Base-by-base conservation (phyloP, 1,140 invertebrate species). In the Penaeus japonicus region DNA sequence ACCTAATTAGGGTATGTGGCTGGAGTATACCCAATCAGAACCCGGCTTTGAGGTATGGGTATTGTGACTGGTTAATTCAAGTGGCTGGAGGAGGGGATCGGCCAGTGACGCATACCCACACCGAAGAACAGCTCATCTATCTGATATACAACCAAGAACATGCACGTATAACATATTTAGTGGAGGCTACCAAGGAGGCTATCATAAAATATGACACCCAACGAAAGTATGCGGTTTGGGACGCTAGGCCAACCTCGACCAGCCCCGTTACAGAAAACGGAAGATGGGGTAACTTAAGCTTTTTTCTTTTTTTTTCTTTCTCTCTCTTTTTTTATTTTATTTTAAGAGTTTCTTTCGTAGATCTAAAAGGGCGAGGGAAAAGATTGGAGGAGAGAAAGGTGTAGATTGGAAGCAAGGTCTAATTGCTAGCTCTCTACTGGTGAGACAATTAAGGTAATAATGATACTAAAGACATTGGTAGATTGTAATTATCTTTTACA, bases 1-100 rank as follows among this genome's bases (percentile, higher is more conserved):
- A 27, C 87, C 87, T 88, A 53, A 88, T 88, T 88, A 62, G 87
- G 87, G 87, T 88, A 88, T 88, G 87, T 88, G 87, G 87, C 87
- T 88, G 87, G 87, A 84, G 80, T 83, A 88, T 88, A 88, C 80
- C 81, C 87, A 88, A 88, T 88, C 59, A 88, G 87, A 84, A 10
- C 80, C 81, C 20, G 87, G 87, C 87, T 88, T 88, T 32, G 70
- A 20, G 81, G 85, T 70, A 70, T 82, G 79, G 73, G 73, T 77
- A 32, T 86, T 86, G 85, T 86, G 85, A 86, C 62, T 80, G 85
- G 85, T 77, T 86, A 62, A 86, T 86, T 86, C 73, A 70, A 86
- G 73, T 86, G 85, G 85, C 75, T 86, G 85, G 85, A 86, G 85
- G 85, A 86, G 85, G 85, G 85, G 57, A 86, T 80, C 30, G 70